Evolutionary conservation across 2,888 invertebrate species (phyloP), one percentile per base, ranked within the genome.

Genomic region (Branchellion lobata): DNA sequence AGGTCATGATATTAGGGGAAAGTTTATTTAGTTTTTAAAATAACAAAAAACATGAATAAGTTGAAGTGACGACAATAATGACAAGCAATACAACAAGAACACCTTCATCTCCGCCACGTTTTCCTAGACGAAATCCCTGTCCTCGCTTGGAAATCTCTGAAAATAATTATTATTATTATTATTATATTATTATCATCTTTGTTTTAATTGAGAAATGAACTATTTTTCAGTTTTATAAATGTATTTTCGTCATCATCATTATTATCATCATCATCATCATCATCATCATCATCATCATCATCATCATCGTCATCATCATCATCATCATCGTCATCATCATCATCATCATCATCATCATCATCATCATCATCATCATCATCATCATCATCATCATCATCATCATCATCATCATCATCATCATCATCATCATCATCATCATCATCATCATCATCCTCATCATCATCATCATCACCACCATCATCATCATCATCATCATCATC

Each of bases 151-250:
- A 27, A 3, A 29, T 65, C 65, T 5, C n/a, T 27, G 8, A 65
- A 65, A n/a, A 65, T 5, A 65, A 65, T 65, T 27, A 65, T 65
- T 27, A 11, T 65, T 65, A 21, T 11, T 65, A 65, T 65, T 65
- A 65, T 65, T 65, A 21, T 11, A 65, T 65, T 11, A 65, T 65
- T 65, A 65, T 65, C 21, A 65, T 65, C 21, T 11, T 65, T 65
- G 3, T n/a, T 65, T 11, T 65, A 18, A 18, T 14, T 51, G 14
- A 51, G 14, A 18, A 51, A 18, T 51, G 21, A 18, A 51, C 21
- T 51, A 51, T 51, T 51, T 18, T 51, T 51, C 11, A 18, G 11
- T 18, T 51, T 51, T 51, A 21, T 51, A 51, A 18, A 18, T 18
- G 11, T 51, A n/a, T n/a, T n/a, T n/a, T n/a, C n/a, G n/a, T n/a